A percentile compares a stretch with the other conserved stretches of the same genome.
These are phyloP conservation scores for Notamacropus eugenii DNA, from an alignment of 2,797 vertebrate species.

Conservation along the genomic window DNA sequence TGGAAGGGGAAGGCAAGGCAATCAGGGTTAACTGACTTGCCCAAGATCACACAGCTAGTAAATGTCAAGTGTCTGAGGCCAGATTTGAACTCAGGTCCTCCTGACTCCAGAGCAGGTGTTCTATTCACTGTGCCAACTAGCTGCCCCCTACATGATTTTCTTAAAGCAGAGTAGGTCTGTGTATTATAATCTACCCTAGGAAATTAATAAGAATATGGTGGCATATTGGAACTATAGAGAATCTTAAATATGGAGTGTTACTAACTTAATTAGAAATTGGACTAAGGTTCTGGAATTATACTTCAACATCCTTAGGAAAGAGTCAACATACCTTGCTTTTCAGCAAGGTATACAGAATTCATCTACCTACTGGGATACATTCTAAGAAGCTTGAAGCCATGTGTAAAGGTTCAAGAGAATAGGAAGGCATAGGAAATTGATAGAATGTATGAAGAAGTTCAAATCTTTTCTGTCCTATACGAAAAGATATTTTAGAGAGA, in stretches of 20 bases:
- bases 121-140: too few relatives aligned
- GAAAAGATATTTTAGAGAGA: slow-evolving; percentile 1
- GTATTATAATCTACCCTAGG: not conserved
- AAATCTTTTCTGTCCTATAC: not conserved
- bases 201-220: not conserved
- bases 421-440: slow-evolving; percentile 31
- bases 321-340: not conserved
- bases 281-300: slow-evolving; percentile 17
- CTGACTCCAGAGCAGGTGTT: too few relatives aligned
- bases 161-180: not conserved
- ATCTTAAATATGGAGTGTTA: slow-evolving; percentile 9
- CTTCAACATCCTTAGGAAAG: not conserved
- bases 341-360: not conserved
- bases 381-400: not conserved
- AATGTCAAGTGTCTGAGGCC: too few relatives aligned
- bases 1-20: too few relatives aligned
- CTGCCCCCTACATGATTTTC: not conserved
- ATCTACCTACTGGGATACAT: not conserved
- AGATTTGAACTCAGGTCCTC: too few relatives aligned
- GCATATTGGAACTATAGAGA: not conserved
- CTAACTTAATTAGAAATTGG: slow-evolving; percentile 4
- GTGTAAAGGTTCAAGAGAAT: not conserved
- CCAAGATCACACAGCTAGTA: too few relatives aligned
- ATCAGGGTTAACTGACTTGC: too few relatives aligned
- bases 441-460: slow-evolving; percentile 5